Base-by-base conservation (phyloP, 1,140 invertebrate species). In the Mercenaria mercenaria region DNA sequence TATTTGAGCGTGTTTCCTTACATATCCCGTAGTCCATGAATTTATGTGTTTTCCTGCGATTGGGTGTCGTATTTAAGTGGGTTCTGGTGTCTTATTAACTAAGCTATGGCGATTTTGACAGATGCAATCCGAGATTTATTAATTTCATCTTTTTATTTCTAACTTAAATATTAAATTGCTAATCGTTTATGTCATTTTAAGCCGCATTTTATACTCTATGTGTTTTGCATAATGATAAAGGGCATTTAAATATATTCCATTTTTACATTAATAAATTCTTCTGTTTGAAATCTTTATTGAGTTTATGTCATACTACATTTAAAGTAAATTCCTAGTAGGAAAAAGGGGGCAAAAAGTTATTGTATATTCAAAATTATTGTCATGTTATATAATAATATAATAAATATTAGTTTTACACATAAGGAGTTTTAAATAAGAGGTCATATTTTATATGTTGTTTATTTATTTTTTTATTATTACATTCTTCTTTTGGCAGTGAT, bases 121-220 rank as follows among this genome's bases (percentile, higher is more conserved):
- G 52, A 0, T 26, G 80, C 52, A 82, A 82, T 47, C 3, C 29
- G 59, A 82, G 80, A 39, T 64, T 82, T 82, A 82, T 82, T 82
- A 82, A 82, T 82, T n/a, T 34, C 34, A 13, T 39, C 59, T 82
- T 79, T 64, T 82, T 32, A 82, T 64, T 61, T 23, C 59, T 23
- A 20, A n/a, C 37, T 67, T 64, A 32, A 26, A 47, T 82, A 47
- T 64, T 64, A 64, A n/a, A 67, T 67, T 82, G 32, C 61, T 82
- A 82, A 82, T 82, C 56, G 80, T 23, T 82, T 64, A 67, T 82
- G 80, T 82, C 80, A 82, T 64, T 64, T 82, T 59, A 34, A n/a
- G 32, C 34, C 1, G 37, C 8, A 10, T 20, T 76, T 23, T 47
- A 76, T 50, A 76, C 72, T 47, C 41, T 1, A 10, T 39, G 13